A percentile compares a stretch with the other conserved stretches of the same genome.
These are phyloP conservation scores for Papilio demoleus DNA, from an alignment of 2,888 invertebrate species.

Conservation along the genomic window DNA sequence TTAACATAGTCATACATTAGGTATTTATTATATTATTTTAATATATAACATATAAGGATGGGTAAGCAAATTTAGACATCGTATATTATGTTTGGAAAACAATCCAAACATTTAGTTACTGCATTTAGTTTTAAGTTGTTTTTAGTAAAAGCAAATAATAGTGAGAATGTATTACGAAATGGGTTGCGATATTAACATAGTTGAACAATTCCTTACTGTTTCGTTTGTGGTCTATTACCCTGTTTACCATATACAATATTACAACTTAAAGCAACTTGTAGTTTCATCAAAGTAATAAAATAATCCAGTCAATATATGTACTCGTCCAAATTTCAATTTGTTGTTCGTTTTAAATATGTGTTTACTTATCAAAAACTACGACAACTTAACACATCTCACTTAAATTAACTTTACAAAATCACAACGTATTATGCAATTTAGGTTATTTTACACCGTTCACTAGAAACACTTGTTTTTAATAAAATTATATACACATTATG, in stretches of 20 bases:
- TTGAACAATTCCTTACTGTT: slow-evolving; percentile 39
- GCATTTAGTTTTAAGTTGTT: neutral
- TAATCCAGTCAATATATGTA: slow-evolving; percentile 49
- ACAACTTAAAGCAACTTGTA: slow-evolving; percentile 28
- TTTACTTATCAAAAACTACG: slow-evolving; percentile 83
- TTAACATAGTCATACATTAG: slow-evolving; percentile 18
- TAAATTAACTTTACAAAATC: slow-evolving; percentile 79
- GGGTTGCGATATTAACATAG: slow-evolving; percentile 34
- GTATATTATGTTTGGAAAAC: slow-evolving; percentile 1
- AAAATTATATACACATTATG: slow-evolving; percentile 70
- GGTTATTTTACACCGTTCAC: slow-evolving; percentile 59
- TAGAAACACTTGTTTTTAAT: slow-evolving; percentile 68
- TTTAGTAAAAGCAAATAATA: neutral
- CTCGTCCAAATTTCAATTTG: slow-evolving; percentile 71
- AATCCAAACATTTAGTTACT: neutral
- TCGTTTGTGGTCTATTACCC: slow-evolving; percentile 68
- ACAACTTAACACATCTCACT: slow-evolving; percentile 71
- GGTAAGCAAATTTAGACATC: neutral
- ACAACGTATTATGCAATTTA: slow-evolving; percentile 70
- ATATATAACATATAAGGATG: slow-evolving; percentile 10
- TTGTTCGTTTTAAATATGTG: slow-evolving; percentile 60
- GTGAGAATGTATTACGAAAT: slow-evolving; percentile 20
- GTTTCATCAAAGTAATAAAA: slow-evolving; percentile 28
- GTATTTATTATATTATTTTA: neutral
- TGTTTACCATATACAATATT: slow-evolving; percentile 67